Evolutionary conservation across 2,113 vertebrate genomes (phyloP).

Genomic region (Podiceps cristatus): DNA sequence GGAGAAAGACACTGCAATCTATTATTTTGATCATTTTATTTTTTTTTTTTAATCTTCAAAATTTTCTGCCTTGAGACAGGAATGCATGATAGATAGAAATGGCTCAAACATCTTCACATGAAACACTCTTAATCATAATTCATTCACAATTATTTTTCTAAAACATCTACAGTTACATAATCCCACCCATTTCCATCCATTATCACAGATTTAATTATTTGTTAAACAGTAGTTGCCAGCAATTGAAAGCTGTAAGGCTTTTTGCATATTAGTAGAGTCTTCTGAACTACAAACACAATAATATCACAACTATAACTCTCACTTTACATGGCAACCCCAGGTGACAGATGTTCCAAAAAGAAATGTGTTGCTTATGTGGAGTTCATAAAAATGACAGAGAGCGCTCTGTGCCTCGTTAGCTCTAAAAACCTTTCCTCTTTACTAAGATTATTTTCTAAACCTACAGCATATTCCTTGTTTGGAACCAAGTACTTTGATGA

Average conservation of each 20-base stretch:
- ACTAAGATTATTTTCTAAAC: conserved; percentile 7
- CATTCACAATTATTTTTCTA: conserved; percentile 83
- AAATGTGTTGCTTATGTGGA: conserved; percentile 63
- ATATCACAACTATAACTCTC: conserved; percentile 70
- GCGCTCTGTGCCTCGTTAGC: conserved; percentile 27
- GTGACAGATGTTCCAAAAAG: conserved; percentile 48
- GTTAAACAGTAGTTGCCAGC: conserved; percentile 84
- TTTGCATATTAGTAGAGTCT: conserved; percentile 80
- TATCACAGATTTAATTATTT: conserved; percentile 83
- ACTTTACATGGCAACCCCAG: conserved; percentile 77
- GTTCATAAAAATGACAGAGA: conserved; percentile 45
- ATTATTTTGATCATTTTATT: conserved; percentile 85
- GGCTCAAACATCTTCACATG: conserved; percentile 97
- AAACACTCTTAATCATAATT: conserved; percentile 86
- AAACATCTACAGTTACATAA: conserved; percentile 80
- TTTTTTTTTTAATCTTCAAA: conserved; percentile 85
- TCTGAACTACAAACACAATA: conserved; percentile 76
- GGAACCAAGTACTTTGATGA: conserved; percentile 41
- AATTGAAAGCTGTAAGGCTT: conserved; percentile 77
- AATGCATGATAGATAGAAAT: conserved; percentile 96
- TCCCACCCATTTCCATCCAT: conserved; percentile 78
- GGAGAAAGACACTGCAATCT: conserved; percentile 30
- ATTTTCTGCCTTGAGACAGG: conserved; percentile 93
- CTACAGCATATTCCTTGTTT: conserved; percentile 41
- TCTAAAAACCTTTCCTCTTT: conserved; percentile 39